Conservation (phyloP, 2,888 invertebrate genomes). For the Ganaspis brasiliensis region DNA sequence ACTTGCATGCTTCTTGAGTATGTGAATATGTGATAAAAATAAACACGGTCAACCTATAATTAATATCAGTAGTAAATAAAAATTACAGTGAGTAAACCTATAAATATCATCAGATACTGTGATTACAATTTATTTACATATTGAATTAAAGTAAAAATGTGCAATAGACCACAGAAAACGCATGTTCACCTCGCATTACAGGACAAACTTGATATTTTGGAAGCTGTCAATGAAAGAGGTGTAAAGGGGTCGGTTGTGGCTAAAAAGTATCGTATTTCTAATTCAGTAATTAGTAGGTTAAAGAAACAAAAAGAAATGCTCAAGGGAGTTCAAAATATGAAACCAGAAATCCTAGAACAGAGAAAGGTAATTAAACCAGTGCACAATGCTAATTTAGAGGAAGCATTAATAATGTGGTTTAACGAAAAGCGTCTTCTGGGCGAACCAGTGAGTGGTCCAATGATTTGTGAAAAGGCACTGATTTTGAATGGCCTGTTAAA, state of each 20-base stretch:
- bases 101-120: too few relatives aligned
- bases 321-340: neutral
- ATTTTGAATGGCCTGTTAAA: slow-evolving; percentile 5
- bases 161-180: too few relatives aligned
- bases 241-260: neutral
- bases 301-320: neutral
- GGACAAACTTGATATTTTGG: too few relatives aligned
- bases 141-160: too few relatives aligned
- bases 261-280: neutral
- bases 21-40: too few relatives aligned
- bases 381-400: neutral
- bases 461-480: neutral
- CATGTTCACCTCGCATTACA: too few relatives aligned
- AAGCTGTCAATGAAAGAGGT: neutral
- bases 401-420: slow-evolving; percentile 13
- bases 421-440: neutral
- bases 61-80: too few relatives aligned
- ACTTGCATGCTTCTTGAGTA: too few relatives aligned
- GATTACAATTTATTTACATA: too few relatives aligned
- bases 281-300: neutral
- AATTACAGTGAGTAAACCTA: too few relatives aligned
- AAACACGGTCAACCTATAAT: too few relatives aligned
- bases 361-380: neutral
- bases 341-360: neutral
- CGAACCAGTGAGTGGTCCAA: neutral